These are phyloP conservation scores for Neomicropteryx cornuta DNA, from an alignment of 1,140 invertebrate genomes.

Conservation along the genomic window DNA sequence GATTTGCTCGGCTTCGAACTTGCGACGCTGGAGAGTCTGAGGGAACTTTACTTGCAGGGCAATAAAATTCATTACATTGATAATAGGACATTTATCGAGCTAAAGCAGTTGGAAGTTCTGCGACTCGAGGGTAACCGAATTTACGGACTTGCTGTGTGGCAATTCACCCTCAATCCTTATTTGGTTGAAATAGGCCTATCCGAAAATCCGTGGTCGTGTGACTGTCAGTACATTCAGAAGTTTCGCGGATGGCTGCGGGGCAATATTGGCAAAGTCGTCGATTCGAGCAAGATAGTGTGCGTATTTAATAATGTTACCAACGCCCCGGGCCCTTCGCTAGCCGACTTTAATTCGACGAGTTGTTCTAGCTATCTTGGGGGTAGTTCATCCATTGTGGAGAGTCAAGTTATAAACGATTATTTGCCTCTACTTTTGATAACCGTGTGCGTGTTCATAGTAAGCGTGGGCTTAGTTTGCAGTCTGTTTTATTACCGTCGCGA, in stretches of 20 bases:
- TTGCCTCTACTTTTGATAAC: conserved; percentile 64
- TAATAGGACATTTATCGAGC: conserved; percentile 71
- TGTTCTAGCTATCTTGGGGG: conserved; percentile 53
- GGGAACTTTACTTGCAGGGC: conserved; percentile 78
- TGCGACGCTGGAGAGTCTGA: conserved; percentile 64
- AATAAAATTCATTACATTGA: conserved; percentile 76
- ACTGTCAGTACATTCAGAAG: conserved; percentile 70
- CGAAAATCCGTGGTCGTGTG: conserved; percentile 84
- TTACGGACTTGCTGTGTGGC: conserved; percentile 65
- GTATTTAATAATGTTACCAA: conserved; percentile 55
- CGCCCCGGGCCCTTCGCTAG: conserved; percentile 44
- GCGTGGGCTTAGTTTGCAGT: conserved; percentile 59
- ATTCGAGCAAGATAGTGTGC: conserved; percentile 55
- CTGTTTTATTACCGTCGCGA: conserved; percentile 73
- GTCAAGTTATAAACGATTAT: conserved; percentile 68
- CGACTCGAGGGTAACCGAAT: conserved; percentile 77
- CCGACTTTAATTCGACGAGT: conserved; percentile 56
- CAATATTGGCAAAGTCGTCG: conserved; percentile 62
- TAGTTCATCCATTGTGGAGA: conserved; percentile 57
- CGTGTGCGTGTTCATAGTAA: conserved; percentile 59
- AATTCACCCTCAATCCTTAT: conserved; percentile 62
- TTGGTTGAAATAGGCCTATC: conserved; percentile 67
- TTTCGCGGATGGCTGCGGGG: conserved; percentile 65
- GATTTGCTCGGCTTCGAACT: conserved; percentile 75
- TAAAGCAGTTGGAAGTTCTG: conserved; percentile 72